Percentiles rank a stretch among this genome's conserved stretches.
phyloP scores from a whole-genome alignment of 92 coral and sea anemone genomes.

The Hydrozoanthus gracilis region DNA sequence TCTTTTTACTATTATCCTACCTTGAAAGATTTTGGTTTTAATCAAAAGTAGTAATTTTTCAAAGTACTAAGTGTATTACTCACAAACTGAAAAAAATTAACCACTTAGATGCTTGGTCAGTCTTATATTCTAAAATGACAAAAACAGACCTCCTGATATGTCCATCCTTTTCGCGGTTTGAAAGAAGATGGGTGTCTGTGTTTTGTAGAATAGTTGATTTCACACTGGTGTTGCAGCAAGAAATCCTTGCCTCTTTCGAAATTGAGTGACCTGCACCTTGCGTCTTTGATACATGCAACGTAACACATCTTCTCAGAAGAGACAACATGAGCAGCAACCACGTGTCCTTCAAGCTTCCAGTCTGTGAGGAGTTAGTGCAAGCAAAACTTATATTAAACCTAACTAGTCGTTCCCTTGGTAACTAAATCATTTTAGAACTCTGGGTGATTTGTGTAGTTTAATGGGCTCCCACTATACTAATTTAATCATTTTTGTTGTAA shows the following conservation, averaged over 20 bases:
- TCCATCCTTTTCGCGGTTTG: constrained; percentile 32
- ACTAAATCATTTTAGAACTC: too few species aligned
- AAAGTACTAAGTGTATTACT: too few species aligned
- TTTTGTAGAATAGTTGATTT: constrained; percentile 25
- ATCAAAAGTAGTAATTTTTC: too few species aligned
- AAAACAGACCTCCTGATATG: constrained; percentile 30
- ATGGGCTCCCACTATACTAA: too few species aligned
- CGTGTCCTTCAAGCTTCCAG: neutral
- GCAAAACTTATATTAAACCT: neutral
- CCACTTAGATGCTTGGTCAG: too few species aligned
- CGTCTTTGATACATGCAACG: neutral
- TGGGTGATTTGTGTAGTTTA: too few species aligned
- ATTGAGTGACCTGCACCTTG: constrained; percentile 27
- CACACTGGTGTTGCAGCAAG: neutral
- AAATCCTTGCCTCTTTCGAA: neutral
- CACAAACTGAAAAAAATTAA: too few species aligned
- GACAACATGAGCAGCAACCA: neutral
- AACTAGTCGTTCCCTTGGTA: neutral
- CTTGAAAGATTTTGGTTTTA: too few species aligned
- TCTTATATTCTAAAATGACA: neutral
- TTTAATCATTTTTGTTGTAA: too few species aligned
- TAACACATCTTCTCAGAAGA: neutral
- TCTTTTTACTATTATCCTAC: too few species aligned
- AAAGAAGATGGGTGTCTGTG: constrained; percentile 16
- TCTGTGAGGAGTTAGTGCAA: neutral